Base-by-base conservation (phyloP, 2,113 vertebrate genomes). In the Ptilonorhynchus violaceus region DNA sequence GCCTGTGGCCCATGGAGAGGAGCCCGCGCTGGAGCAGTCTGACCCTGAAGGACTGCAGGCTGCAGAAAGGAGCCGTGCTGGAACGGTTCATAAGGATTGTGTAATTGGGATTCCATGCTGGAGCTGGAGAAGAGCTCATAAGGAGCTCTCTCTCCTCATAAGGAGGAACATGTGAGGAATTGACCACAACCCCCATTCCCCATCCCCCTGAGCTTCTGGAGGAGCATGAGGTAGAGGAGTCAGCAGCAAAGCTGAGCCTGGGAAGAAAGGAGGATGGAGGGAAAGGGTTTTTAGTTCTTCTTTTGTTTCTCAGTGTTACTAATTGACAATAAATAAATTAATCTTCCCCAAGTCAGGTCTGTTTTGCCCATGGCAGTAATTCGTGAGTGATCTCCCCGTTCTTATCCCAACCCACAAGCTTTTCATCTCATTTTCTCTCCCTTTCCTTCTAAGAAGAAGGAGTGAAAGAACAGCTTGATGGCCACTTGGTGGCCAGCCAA, bases 61-160 rank as follows among this genome's bases (percentile, higher is more conserved):
- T 5, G 0, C 7, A 33, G 78, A 8, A 75, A 13, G 18, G 24
- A 68, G 12, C 19, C 12, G 3, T 6, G 2, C 20, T 62, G 73
- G 28, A 69, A 13, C 37, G 85, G 30, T 9, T 74, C 1, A 16
- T 23, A 58, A 35, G 47, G 28, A 53, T 2, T 27, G 24, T 66
- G 21, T 30, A 31, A 23, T 1, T 44, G 25, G 25, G 24, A 50
- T 4, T 25, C 6, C 25, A 17, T 0, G 0, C 9, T 46, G 68
- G 52, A 64, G 13, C 39, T n/a, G 15, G 17, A 41, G 56, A 79
- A 46, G 44, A 55, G 39, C n/a, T n/a, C n/a, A n/a, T n/a, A n/a
- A n/a, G n/a, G n/a, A n/a, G n/a, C n/a, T n/a, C n/a, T n/a, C n/a
- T n/a, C n/a, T n/a, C n/a, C n/a, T n/a, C 2, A 1, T 22, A 10